These are phyloP conservation scores for Oligia fasciuncula DNA, from an alignment of 2,888 invertebrate genomes.

Conservation along the genomic window DNA sequence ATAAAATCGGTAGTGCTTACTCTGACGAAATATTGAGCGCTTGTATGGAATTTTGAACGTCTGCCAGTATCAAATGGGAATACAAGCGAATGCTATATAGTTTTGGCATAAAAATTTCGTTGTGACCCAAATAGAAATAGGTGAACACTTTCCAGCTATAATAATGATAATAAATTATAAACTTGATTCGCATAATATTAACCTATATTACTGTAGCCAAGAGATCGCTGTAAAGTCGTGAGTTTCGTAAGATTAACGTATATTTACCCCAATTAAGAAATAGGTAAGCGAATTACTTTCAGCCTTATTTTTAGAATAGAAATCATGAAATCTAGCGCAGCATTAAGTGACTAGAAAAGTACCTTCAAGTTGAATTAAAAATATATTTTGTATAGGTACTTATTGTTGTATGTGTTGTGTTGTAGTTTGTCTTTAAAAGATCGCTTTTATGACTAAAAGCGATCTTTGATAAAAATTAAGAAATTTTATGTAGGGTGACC, in stretches of 20 bases:
- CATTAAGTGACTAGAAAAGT: background rate
- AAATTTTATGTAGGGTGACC: no score
- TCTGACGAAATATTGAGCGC: conserved; percentile 42
- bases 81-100: conserved; percentile 42
- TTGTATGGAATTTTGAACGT: conserved; percentile 61
- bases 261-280: background rate
- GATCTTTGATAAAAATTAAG: no score
- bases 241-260: background rate
- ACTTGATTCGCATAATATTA: background rate
- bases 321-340: background rate
- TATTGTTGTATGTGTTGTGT: no score
- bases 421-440: no score
- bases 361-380: background rate
- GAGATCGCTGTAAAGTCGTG: background rate
- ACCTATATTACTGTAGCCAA: background rate
- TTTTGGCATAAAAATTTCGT: conserved; percentile 60
- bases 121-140: conserved; percentile 53
- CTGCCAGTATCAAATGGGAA: conserved; percentile 62
- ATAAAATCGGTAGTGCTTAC: conserved; percentile 50
- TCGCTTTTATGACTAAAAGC: no score
- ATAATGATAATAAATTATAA: conserved; percentile 9
- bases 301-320: background rate
- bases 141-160: conserved; percentile 26
- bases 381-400: no score
- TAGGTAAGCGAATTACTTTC: background rate